These are phyloP conservation scores for Strigamia maritima DNA, from an alignment of 2,888 invertebrate genomes.

Conservation along the genomic window DNA sequence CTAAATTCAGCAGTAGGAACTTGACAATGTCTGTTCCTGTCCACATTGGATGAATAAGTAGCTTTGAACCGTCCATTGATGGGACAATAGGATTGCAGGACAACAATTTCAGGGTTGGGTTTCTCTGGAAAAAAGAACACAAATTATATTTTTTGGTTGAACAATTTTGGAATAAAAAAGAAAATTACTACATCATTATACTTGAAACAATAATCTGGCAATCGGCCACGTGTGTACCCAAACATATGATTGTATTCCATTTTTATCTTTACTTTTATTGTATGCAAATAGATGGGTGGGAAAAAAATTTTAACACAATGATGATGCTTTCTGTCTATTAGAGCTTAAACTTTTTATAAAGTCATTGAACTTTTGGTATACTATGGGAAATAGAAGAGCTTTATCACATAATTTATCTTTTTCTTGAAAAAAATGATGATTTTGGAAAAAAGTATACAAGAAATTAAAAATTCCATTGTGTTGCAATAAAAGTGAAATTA, in stretches of 20 bases:
- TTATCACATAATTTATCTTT: neutral
- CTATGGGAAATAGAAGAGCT: neutral
- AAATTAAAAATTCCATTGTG: neutral
- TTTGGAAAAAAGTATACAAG: neutral
- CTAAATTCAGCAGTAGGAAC: slow-evolving; percentile 59
- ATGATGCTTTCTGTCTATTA: neutral
- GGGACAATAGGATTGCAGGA: slow-evolving; percentile 62
- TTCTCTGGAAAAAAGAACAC: slow-evolving; percentile 51
- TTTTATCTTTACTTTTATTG: neutral
- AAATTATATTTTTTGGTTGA: neutral
- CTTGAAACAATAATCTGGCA: neutral
- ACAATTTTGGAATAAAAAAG: neutral
- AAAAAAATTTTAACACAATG: neutral
- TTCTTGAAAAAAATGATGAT: slow-evolving; percentile 1
- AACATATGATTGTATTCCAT: neutral
- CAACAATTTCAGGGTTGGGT: slow-evolving; percentile 54
- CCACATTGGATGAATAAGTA: slow-evolving; percentile 58
- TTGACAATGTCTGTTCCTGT: slow-evolving; percentile 57
- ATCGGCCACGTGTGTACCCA: neutral
- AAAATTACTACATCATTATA: neutral
- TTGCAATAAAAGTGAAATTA: too few species aligned
- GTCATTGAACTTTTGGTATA: neutral
- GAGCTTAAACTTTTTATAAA: neutral
- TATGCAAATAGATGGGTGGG: neutral
- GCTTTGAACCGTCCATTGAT: slow-evolving; percentile 62